A percentile compares a stretch with the other conserved stretches of the same genome.
Conservation (phyloP, 2,797 vertebrate genomes). For the Cirrhinus mrigala region DNA sequence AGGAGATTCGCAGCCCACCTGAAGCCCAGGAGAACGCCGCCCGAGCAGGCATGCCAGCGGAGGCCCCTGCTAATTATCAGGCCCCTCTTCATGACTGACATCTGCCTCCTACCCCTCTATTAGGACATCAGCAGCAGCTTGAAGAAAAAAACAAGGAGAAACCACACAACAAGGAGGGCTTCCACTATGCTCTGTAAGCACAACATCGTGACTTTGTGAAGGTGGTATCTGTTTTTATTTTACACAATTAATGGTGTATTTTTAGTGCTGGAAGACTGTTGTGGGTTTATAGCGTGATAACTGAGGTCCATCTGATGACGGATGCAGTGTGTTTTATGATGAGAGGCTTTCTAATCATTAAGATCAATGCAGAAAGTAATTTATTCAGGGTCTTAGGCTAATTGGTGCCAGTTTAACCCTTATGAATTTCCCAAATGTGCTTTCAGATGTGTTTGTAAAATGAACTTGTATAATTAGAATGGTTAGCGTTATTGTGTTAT, state of each 20-base stretch:
- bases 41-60: slow-evolving; percentile 31
- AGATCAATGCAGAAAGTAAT: slow-evolving; percentile 72
- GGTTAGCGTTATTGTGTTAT: not conserved
- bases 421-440: slow-evolving; percentile 26
- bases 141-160: slow-evolving; percentile 29
- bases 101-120: slow-evolving; percentile 69
- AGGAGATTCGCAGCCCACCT: slow-evolving; percentile 71
- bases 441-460: slow-evolving; percentile 41
- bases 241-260: slow-evolving; percentile 77
- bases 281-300: slow-evolving; percentile 69
- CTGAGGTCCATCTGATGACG: slow-evolving; percentile 59
- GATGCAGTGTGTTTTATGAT: slow-evolving; percentile 54
- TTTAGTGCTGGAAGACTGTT: slow-evolving; percentile 68
- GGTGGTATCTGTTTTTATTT: slow-evolving; percentile 51
- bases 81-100: slow-evolving; percentile 59
- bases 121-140: slow-evolving; percentile 51
- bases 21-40: slow-evolving; percentile 69
- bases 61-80: slow-evolving; percentile 69
- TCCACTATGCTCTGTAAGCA: slow-evolving; percentile 13
- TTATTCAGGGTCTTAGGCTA: slow-evolving; percentile 73
- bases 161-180: not conserved
- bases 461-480: not conserved
- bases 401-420: slow-evolving; percentile 66
- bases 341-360: slow-evolving; percentile 62
- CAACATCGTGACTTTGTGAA: slow-evolving; percentile 8